Base-by-base conservation (phyloP, 2,797 vertebrate species). In the Naso thynnoides region DNA sequence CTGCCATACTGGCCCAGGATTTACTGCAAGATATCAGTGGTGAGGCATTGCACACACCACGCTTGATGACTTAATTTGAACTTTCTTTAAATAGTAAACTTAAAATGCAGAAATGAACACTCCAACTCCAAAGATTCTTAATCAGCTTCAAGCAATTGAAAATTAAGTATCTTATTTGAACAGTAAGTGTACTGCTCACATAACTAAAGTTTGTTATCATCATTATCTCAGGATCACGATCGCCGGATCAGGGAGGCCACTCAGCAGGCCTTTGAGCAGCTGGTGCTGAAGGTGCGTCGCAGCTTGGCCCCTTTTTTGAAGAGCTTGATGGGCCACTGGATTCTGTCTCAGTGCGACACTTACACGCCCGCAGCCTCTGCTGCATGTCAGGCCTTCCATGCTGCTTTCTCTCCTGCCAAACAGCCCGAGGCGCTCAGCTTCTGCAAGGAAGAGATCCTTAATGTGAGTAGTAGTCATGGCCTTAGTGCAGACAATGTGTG, bases 1-100 rank as follows among this genome's bases (percentile, higher is more conserved):
- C 96, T 99, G 70, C 98, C 98, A 4, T 99, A 98, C 69, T 99
- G 98, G 98, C 96, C 98, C 2, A 95, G 97, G 82, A 98, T 99
- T 87, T 99, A 99, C 90, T 99, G 97, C 90, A 97, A 96, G 92
- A 96, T 99, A 87, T 97, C 97, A 58, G 83, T 97, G 91, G 98
- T 99, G 91, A 95, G 95, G 23, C 66, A 21, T 3, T 50, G n/a
- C 6, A 33, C 60, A 44, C 36, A 44, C 16, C 5, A 14, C 8
- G 39, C 26, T 45, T 59, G 3, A 21, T 39, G 3, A 4, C 5
- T 36, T 52, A 26, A 13, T 61, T n/a, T 29, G 18, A 26, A 54
- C 27, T n/a, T 44, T 57, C 0, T 47, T 0, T 5, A 59, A 33
- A 18, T 26, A 23, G 8, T 42, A 4, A 5, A 56, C 19, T 5